These are phyloP conservation scores for Epinotia demarniana DNA, from an alignment of 2,888 invertebrate species.

Conservation along the genomic window DNA sequence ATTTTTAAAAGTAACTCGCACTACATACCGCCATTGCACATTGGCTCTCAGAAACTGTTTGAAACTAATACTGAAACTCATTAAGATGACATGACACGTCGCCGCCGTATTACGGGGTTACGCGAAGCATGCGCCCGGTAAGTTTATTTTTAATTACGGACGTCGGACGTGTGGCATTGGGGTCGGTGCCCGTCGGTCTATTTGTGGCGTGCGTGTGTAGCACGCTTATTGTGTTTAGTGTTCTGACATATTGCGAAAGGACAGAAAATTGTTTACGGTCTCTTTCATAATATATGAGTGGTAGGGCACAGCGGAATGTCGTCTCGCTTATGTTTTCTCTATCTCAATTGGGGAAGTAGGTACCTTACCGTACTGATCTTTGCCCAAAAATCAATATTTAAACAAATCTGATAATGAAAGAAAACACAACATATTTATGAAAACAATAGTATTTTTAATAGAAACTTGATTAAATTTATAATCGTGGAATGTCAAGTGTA, in stretches of 20 bases:
- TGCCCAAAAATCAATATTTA: no score
- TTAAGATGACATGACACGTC: slow-evolving; percentile 35
- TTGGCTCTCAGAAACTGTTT: not conserved
- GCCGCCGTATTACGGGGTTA: slow-evolving; percentile 32
- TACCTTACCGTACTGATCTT: no score
- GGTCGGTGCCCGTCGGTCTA: slow-evolving; percentile 66
- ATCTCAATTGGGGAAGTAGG: no score
- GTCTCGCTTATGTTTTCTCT: no score
- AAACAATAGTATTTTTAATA: no score
- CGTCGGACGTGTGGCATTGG: slow-evolving; percentile 56
- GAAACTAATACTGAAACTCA: slow-evolving; percentile 11
- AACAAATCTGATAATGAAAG: no score
- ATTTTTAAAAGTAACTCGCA: not conserved
- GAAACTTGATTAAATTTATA: no score
- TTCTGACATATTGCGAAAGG: slow-evolving; percentile 17
- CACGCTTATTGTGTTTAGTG: slow-evolving; percentile 44
- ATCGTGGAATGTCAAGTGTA: no score
- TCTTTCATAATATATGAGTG: not conserved
- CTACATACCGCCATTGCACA: not conserved
- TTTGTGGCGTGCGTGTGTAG: slow-evolving; percentile 56
- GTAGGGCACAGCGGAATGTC: no score
- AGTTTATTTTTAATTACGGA: slow-evolving; percentile 64
- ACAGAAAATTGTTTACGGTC: not conserved
- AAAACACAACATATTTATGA: no score
- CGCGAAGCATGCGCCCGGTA: slow-evolving; percentile 40